These are phyloP conservation scores for Acanthornis magna DNA, from an alignment of 2,797 vertebrate genomes.

Conservation along the genomic window DNA sequence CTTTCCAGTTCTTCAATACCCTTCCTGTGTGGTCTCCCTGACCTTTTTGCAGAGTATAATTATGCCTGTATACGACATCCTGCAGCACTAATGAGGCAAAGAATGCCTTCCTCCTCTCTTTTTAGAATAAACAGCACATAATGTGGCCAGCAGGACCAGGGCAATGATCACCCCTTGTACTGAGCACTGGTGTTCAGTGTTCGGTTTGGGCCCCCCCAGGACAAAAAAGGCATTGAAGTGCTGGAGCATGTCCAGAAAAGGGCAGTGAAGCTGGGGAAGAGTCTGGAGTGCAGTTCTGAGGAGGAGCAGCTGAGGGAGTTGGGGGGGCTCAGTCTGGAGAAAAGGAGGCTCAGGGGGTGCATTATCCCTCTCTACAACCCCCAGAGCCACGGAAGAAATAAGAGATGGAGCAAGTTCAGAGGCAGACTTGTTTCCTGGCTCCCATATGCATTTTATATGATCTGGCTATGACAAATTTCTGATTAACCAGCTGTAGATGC, in stretches of 20 bases:
- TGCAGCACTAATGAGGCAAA: conserved; percentile 54
- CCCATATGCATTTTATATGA: background rate
- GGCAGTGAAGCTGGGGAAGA: background rate
- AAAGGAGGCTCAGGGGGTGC: background rate
- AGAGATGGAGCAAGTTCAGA: background rate
- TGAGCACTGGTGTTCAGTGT: background rate
- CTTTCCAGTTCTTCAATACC: conserved; percentile 32
- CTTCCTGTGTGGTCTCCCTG: conserved; percentile 65
- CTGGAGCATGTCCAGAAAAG: background rate
- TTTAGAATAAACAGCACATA: background rate
- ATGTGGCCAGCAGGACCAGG: background rate
- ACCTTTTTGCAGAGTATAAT: conserved; percentile 19
- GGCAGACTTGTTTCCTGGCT: background rate
- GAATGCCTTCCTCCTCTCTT: background rate
- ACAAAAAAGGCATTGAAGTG: background rate
- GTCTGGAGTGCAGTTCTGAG: background rate
- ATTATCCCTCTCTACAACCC: background rate
- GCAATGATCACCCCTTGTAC: too few species aligned
- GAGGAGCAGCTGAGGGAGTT: background rate
- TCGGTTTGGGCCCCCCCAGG: background rate
- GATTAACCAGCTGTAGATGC: background rate
- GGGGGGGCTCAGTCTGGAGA: background rate
- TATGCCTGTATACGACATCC: conserved; percentile 34
- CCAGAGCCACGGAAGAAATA: background rate
- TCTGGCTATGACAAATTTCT: background rate